Base-by-base conservation (phyloP, 2,113 vertebrate species). In the Tylochromis polylepis region DNA sequence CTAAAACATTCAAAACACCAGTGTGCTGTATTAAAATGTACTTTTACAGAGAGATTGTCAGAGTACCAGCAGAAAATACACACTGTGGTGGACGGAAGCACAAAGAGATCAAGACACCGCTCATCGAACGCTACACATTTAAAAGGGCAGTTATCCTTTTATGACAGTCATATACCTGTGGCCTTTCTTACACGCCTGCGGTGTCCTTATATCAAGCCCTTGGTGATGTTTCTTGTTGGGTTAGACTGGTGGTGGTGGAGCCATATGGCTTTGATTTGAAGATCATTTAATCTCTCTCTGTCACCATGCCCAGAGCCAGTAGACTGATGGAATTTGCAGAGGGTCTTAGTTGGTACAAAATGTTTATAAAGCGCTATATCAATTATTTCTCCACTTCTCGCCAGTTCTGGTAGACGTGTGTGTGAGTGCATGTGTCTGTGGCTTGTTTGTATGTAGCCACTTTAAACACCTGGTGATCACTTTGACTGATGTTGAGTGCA, bases 261-360 rank as follows among this genome's bases (percentile, higher is more conserved):
- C 92, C 96, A 97, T 96, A 84, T 96, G 96, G 95, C 91, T 96
- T 89, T 95, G 95, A 96, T 97, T 96, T 96, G 91, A 89, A 62
- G 67, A 93, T 94, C 90, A 84, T 95, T 95, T 93, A 94, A 93
- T 91, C 94, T 93, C 90, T 85, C 87, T 89, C 92, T 95, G 93
- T 94, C 92, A 84, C 85, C 84, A 62, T 93, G 93, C 93, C 95
- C 94, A 92, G 95, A 95, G 85, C 93, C 90, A 91, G 94, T 72
- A 87, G 92, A 90, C 94, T 96, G 95, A 96, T 95, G 95, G 94
- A 95, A 94, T 95, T 93, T 83, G 86, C 96, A 96, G 96, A 96
- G 87, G 87, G 86, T 86, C 89, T 87, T 84, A 85, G 90, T 92
- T 94, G 94, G 94, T 95, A 95, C 91, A 90, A 95, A 94, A 93